Evolutionary conservation across 2,888 invertebrate species (phyloP).

Genomic region (Villa cingulata): DNA sequence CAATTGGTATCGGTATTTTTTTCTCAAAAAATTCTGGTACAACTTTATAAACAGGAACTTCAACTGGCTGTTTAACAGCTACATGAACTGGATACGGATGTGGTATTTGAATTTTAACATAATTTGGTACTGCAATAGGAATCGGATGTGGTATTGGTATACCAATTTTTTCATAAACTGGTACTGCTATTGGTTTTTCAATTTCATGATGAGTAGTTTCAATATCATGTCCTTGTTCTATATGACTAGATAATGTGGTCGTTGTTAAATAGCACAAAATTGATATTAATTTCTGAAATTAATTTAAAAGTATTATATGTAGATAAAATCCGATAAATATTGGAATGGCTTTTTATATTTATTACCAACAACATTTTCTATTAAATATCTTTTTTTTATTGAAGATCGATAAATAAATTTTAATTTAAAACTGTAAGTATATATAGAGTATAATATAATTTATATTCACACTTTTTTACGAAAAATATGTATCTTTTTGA

Average conservation of each 20-base stretch:
- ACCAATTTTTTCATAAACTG: constrained; percentile 57
- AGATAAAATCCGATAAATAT: too few relatives aligned
- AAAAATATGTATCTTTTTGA: too few relatives aligned
- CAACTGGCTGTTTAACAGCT: constrained; percentile 52
- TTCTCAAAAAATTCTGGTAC: constrained; percentile 59
- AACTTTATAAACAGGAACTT: constrained; percentile 58
- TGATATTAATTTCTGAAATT: constrained; percentile 9
- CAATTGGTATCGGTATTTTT: constrained; percentile 59
- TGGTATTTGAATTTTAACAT: constrained; percentile 55
- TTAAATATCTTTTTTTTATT: too few relatives aligned
- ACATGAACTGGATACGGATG: constrained; percentile 63
- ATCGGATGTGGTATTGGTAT: constrained; percentile 62
- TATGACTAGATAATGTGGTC: constrained; percentile 21
- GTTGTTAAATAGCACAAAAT: neutral
- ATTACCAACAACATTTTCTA: too few relatives aligned
- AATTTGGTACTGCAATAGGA: constrained; percentile 49
- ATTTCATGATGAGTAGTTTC: constrained; percentile 51
- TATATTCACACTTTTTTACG: too few relatives aligned
- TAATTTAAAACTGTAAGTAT: too few relatives aligned
- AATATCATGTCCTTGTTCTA: constrained; percentile 42
- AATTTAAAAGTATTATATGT: neutral
- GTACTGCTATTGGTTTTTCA: constrained; percentile 54
- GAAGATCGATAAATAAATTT: too few relatives aligned
- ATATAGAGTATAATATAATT: too few relatives aligned
- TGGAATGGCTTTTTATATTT: too few relatives aligned